A percentile compares a stretch with the other conserved stretches of the same genome.
phyloP scores from a whole-genome alignment of 2,113 vertebrate genomes.

The Poeciliopsis occidentalis region DNA sequence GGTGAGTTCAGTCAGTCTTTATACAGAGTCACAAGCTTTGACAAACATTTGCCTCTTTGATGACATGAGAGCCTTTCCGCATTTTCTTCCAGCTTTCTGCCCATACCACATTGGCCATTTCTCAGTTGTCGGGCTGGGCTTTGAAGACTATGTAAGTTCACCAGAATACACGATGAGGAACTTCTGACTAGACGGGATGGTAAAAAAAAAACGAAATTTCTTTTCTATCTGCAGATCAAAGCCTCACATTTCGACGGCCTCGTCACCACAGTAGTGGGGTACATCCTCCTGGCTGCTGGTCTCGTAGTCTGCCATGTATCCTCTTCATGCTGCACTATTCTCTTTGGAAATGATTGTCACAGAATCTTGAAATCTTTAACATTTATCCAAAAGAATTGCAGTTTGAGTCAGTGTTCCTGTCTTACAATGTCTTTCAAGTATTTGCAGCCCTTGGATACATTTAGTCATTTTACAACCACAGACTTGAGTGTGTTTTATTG shows the following conservation, averaged over 20 bases:
- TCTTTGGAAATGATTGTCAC: neutral
- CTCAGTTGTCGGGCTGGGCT: conserved; percentile 93
- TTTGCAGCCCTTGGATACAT: no score
- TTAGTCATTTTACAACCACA: no score
- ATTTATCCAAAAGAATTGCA: no score
- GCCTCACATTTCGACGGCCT: conserved; percentile 97
- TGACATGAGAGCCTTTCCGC: neutral
- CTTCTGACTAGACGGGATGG: neutral
- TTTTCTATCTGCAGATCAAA: conserved; percentile 82
- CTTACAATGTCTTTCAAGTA: no score
- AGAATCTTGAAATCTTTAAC: no score
- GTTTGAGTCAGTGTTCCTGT: no score
- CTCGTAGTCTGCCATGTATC: conserved; percentile 97
- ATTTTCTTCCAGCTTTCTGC: conserved; percentile 86
- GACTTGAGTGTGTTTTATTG: neutral
- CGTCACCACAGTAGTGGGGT: conserved; percentile 94
- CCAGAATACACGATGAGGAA: neutral
- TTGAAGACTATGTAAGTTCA: conserved; percentile 93
- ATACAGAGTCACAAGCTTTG: neutral
- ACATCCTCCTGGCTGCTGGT: conserved; percentile 91
- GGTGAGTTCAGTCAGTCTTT: conserved; percentile 80
- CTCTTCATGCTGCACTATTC: conserved; percentile 61
- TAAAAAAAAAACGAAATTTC: neutral
- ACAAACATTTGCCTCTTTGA: neutral
- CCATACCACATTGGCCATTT: conserved; percentile 98